These are phyloP conservation scores for Isichthys henryi DNA, from an alignment of 2,113 vertebrate species.

Conservation along the genomic window DNA sequence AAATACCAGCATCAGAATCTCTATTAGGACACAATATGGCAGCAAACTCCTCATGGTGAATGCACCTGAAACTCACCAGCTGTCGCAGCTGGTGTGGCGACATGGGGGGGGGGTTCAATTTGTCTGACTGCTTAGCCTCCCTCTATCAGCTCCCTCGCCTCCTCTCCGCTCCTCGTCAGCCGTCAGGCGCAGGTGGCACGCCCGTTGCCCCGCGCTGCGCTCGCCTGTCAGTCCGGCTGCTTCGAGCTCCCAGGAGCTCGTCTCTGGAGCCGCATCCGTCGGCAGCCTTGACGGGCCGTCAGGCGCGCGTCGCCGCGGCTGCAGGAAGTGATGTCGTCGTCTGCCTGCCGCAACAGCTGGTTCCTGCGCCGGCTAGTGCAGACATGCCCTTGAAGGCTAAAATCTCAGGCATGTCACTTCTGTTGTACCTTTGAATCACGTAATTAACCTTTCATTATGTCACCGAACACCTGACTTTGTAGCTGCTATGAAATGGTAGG, in stretches of 20 bases:
- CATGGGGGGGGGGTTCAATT: conserved; percentile 27
- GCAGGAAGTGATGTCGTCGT: not conserved
- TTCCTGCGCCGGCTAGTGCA: not conserved
- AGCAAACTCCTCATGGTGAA: too few species aligned
- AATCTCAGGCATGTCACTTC: not conserved
- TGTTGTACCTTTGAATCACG: not conserved
- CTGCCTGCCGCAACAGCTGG: not conserved
- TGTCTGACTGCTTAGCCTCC: conserved; percentile 41
- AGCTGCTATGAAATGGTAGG: not conserved
- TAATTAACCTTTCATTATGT: not conserved
- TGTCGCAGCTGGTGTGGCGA: conserved; percentile 35
- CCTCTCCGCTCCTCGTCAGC: conserved; percentile 25
- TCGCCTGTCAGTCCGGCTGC: not conserved
- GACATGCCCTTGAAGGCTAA: not conserved
- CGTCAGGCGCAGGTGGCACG: conserved; percentile 50
- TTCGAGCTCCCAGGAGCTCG: not conserved
- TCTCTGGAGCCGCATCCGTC: conserved; percentile 41
- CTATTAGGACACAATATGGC: too few species aligned
- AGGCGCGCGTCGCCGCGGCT: not conserved
- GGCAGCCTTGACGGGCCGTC: conserved; percentile 26
- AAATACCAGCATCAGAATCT: too few species aligned
- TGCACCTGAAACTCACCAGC: conserved; percentile 46
- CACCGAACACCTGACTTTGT: not conserved
- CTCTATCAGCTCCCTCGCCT: conserved; percentile 37
- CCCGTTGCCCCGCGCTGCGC: conserved; percentile 19